Evolutionary conservation across 2,113 vertebrate species (phyloP).

Genomic region (Phocoena sinus): DNA sequence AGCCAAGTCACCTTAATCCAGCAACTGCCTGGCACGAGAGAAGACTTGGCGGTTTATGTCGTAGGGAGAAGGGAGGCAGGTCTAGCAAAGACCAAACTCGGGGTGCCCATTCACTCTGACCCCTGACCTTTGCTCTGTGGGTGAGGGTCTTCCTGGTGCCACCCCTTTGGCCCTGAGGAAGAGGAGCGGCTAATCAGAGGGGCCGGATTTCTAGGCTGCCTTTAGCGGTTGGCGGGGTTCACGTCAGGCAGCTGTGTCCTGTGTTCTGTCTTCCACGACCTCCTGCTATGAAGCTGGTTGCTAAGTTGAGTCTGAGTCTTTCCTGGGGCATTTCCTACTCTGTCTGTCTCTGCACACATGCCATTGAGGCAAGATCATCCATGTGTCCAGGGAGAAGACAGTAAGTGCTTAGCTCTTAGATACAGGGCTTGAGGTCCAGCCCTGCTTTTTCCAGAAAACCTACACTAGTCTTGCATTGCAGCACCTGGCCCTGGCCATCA

Average conservation of each 20-base stretch:
- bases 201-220: neutral
- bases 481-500: neutral
- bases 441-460: neutral
- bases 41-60: neutral
- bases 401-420: neutral
- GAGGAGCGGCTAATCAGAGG: neutral
- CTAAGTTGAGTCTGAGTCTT: neutral
- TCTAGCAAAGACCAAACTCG: neutral
- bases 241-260: too few species aligned
- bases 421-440: neutral
- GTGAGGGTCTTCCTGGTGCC: neutral
- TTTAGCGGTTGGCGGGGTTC: neutral
- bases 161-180: neutral
- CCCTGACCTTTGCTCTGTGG: neutral
- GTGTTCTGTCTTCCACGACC: neutral
- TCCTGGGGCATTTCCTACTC: neutral
- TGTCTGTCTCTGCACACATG: neutral
- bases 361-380: neutral
- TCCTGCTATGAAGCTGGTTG: neutral
- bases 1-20: slow-evolving; percentile 25
- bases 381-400: neutral
- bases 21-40: neutral
- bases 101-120: neutral
- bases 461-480: neutral
- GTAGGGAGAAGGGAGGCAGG: neutral